Percentiles rank a stretch among this genome's conserved stretches.
These are phyloP conservation scores for Trichogramma pretiosum DNA, from an alignment of 1,140 invertebrate genomes.

Conservation along the genomic window DNA sequence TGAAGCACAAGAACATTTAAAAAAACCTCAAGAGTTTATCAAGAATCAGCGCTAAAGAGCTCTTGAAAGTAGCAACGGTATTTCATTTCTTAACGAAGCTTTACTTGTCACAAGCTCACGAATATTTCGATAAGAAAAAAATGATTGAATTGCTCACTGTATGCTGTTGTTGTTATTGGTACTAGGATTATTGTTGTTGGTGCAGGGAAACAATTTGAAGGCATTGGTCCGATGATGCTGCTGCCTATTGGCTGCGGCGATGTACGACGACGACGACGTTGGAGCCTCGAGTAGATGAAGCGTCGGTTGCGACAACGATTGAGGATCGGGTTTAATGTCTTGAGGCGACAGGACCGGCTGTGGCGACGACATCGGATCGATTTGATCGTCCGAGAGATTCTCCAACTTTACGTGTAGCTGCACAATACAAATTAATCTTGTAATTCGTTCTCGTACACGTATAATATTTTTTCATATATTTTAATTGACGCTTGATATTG, in stretches of 20 bases:
- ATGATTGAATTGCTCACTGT: constrained; percentile 3
- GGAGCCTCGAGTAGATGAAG: constrained; percentile 44
- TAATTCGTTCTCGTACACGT: not conserved
- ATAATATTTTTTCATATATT: too few relatives aligned
- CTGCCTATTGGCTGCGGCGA: constrained; percentile 28
- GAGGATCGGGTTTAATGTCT: constrained; percentile 62
- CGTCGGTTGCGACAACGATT: constrained; percentile 41
- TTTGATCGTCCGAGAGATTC: constrained; percentile 45
- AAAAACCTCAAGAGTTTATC: too few relatives aligned
- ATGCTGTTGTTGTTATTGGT: constrained; percentile 28
- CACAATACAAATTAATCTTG: constrained; percentile 41
- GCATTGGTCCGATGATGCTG: constrained; percentile 29
- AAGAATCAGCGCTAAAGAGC: too few relatives aligned
- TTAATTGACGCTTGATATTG: too few relatives aligned
- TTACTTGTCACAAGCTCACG: not conserved
- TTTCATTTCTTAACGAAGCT: not conserved
- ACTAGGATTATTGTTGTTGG: constrained; percentile 22
- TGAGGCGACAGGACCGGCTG: constrained; percentile 59
- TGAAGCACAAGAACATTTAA: too few relatives aligned
- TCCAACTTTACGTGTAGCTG: constrained; percentile 56
- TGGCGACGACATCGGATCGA: constrained; percentile 21
- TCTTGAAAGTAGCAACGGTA: too few relatives aligned
- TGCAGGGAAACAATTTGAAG: constrained; percentile 31
- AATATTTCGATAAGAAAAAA: not conserved
- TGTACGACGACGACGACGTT: constrained; percentile 27